These are phyloP conservation scores for Hippocampus comes DNA, from an alignment of 2,113 vertebrate species.

Conservation along the genomic window DNA sequence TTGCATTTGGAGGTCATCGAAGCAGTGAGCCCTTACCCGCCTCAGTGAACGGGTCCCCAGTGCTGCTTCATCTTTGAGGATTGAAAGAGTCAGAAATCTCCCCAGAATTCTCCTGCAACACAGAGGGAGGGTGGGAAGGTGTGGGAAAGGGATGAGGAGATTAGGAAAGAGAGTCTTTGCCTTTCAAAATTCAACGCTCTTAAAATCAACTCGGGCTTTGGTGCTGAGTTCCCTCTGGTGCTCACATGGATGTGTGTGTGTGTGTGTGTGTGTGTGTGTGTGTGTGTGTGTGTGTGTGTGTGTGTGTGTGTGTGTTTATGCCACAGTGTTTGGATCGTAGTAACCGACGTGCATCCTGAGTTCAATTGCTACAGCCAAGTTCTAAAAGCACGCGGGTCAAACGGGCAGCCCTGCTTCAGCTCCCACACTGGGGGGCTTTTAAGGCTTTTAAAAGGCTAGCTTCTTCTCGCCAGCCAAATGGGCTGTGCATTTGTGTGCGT, in stretches of 20 bases:
- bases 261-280: neutral
- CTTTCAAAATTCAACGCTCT: conserved; percentile 37
- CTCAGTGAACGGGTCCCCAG: conserved; percentile 46
- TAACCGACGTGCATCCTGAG: conserved; percentile 8
- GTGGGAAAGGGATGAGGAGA: conserved; percentile 53
- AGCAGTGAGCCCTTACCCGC: conserved; percentile 50
- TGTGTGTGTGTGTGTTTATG: neutral
- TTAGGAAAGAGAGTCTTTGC: conserved; percentile 45
- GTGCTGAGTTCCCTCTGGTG: conserved; percentile 16
- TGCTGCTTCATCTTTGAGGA: conserved; percentile 69
- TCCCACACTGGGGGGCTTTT: conserved; percentile 41
- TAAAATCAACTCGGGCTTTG: conserved; percentile 43
- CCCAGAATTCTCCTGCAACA: conserved; percentile 69
- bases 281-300: neutral
- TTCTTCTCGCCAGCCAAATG: conserved; percentile 23
- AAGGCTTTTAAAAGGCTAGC: conserved; percentile 46
- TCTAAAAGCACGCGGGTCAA: conserved; percentile 40
- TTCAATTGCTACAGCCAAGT: conserved; percentile 29
- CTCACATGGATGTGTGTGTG: conserved; percentile 1
- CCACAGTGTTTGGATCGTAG: neutral
- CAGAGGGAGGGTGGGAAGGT: conserved; percentile 21
- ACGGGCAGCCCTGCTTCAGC: conserved; percentile 31
- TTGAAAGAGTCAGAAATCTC: conserved; percentile 68
- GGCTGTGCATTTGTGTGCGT: neutral
- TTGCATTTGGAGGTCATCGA: conserved; percentile 26